These are phyloP conservation scores for Emys orbicularis DNA, from an alignment of 2,797 vertebrate species.

Conservation along the genomic window DNA sequence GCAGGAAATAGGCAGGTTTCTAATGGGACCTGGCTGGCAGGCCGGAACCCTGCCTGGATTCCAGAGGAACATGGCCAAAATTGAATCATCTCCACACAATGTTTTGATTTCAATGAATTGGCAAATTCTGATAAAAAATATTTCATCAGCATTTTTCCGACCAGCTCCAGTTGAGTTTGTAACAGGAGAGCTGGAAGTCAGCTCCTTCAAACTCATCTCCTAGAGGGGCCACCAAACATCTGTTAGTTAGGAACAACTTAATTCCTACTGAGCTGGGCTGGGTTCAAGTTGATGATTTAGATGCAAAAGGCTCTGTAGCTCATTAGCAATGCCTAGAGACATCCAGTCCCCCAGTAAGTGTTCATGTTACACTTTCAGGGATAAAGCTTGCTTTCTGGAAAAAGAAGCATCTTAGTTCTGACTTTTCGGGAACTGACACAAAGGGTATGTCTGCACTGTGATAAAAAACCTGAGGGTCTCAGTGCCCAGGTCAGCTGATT, in stretches of 20 bases:
- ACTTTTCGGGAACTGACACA: slow-evolving; percentile 30
- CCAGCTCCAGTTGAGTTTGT: background rate
- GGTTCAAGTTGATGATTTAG: fast-evolving
- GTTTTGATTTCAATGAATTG: background rate
- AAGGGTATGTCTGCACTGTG: background rate
- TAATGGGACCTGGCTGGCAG: background rate
- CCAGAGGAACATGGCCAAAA: background rate
- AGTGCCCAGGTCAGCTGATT: background rate
- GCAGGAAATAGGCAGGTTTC: background rate
- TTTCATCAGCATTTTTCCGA: background rate
- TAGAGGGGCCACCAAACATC: background rate
- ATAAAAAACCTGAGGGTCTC: background rate
- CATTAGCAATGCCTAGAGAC: background rate
- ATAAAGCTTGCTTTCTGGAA: slow-evolving; percentile 8
- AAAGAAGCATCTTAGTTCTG: slow-evolving; percentile 15
- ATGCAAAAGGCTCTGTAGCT: background rate
- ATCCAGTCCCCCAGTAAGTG: background rate
- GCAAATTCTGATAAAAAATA: background rate
- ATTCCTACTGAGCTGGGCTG: background rate
- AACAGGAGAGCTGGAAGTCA: background rate
- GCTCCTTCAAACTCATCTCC: fast-evolving
- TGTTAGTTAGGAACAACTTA: background rate
- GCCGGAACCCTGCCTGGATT: background rate
- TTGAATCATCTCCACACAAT: background rate
- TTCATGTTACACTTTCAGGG: background rate